Conservation (phyloP, 2,797 vertebrate genomes). For the Phalanger gymnotis region DNA sequence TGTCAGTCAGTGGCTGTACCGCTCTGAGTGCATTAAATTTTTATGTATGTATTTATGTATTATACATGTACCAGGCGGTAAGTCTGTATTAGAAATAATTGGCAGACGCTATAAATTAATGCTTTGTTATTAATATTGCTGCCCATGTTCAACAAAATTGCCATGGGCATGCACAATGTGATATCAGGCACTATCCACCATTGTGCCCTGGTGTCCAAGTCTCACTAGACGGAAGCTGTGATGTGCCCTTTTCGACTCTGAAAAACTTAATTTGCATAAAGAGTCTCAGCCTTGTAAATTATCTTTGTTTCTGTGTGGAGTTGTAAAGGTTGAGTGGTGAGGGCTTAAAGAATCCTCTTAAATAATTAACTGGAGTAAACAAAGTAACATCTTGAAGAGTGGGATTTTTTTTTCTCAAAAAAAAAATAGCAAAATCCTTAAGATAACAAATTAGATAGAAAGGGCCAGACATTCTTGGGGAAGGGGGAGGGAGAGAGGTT, state of each 20-base stretch:
- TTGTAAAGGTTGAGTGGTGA: slow-evolving; percentile 76
- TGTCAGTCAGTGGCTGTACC: slow-evolving; percentile 34
- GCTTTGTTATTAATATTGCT: slow-evolving; percentile 71
- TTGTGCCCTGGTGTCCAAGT: slow-evolving; percentile 11
- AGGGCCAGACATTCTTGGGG: slow-evolving; percentile 21
- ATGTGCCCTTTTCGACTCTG: slow-evolving; percentile 42
- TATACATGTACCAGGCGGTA: slow-evolving; percentile 77
- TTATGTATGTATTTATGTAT: slow-evolving; percentile 82
- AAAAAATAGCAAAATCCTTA: slow-evolving; percentile 67
- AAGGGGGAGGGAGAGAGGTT: neutral
- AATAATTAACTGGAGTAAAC: slow-evolving; percentile 80
- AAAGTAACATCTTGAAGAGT: slow-evolving; percentile 76
- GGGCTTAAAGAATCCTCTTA: slow-evolving; percentile 75
- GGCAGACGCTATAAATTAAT: slow-evolving; percentile 78
- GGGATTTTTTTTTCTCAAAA: neutral
- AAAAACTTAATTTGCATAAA: slow-evolving; percentile 70
- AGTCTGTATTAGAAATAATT: slow-evolving; percentile 80
- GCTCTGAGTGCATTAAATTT: slow-evolving; percentile 75
- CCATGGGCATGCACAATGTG: slow-evolving; percentile 39
- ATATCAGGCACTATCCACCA: neutral
- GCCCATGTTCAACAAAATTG: slow-evolving; percentile 70
- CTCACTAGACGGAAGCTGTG: neutral
- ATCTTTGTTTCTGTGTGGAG: slow-evolving; percentile 75
- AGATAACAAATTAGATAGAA: slow-evolving; percentile 69
- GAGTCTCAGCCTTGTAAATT: slow-evolving; percentile 65